Evolutionary conservation across 2,888 invertebrate genomes (phyloP), one percentile per base, ranked within the genome.

Genomic region (Salpingus planirostris): DNA sequence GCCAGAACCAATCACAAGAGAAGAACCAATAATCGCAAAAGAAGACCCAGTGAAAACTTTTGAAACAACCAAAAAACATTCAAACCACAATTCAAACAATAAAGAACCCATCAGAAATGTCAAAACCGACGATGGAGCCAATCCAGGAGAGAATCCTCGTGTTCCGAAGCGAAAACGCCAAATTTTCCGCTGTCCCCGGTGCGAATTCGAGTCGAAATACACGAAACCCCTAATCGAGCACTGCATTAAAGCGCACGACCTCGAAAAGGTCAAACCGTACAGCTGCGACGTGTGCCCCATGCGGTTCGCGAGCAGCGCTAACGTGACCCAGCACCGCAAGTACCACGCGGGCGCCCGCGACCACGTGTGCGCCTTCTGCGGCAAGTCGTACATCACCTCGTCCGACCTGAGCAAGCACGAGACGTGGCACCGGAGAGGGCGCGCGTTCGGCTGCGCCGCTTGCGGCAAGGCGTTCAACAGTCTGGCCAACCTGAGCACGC

Each of bases 341-440:
- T 55, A 55, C 28, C 55, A 56, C 26, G 46, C 46, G 2, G 54
- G 50, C 2, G 46, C 49, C 5, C 36, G 57, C 13, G 44, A 45
- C 4, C 47, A 55, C 37, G 49, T 54, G 24, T 57, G 57, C 31
- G 47, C 50, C 5, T 55, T 44, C 32, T 57, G 57, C 32, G 57
- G 57, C 1, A 73, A 72, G 50, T 64, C 66, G 11, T 57, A 52
- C 33, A 52, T 53, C 8, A 55, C 55, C 2, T 53, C 50, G 32
- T 49, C 47, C 11, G 55, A 55, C 37, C 31, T 57, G 21, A 50
- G 43, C 23, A 46, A 49, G 3, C 57, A 57, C 24, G 57, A 57
- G 40, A 51, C 54, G 32, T 47, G 47, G 8, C 57, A 57, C 41
- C 40, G 53, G 23, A 57, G 55, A 35, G 46, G 46, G 31, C 35